Evolutionary conservation across 2,113 vertebrate species (phyloP), one percentile per base, ranked within the genome.

Genomic region (Gadus chalcogrammus): DNA sequence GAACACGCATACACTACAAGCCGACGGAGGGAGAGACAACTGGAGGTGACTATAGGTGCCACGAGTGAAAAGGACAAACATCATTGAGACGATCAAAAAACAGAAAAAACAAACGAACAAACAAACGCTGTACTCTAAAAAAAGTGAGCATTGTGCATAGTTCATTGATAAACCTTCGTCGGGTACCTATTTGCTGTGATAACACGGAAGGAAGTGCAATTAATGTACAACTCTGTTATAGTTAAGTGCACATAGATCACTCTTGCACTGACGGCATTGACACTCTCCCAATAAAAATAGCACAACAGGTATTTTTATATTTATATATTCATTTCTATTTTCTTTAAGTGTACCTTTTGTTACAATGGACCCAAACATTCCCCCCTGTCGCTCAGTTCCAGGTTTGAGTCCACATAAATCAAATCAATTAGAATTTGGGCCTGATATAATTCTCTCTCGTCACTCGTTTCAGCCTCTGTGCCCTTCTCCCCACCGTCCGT

Each of bases 131-230:
- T 84, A 86, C 78, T 89, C 87, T 89, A 91, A 88, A 90, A 89
- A 91, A 90, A 88, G 90, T 91, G 89, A 92, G 84, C 89, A 81
- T 92, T 93, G 91, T 93, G 92, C 92, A 93, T 93, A 93, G 92
- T 91, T 93, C 84, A 70, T 88, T 86, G 77, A 84, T 86, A 87
- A 86, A 76, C 80, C 83, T 80, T 90, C 87, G 71, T 78, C 74
- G 85, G 79, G 82, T 85, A 77, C 82, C 89, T 91, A 90, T 81
- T 88, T 84, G 88, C 88, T 87, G 91, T 90, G 89, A 90, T 83
- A 86, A 84, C 83, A 87, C 85, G 87, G 83, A 90, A 88, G 87
- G 85, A 92, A 91, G 90, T 92, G 91, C 91, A 90, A 87, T 58
- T 58, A 88, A 89, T 87, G 78, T 89, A 90, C 87, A 90, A 88